phyloP scores from a whole-genome alignment of 2,113 vertebrate genomes.

The Pachycephala philippinensis region DNA sequence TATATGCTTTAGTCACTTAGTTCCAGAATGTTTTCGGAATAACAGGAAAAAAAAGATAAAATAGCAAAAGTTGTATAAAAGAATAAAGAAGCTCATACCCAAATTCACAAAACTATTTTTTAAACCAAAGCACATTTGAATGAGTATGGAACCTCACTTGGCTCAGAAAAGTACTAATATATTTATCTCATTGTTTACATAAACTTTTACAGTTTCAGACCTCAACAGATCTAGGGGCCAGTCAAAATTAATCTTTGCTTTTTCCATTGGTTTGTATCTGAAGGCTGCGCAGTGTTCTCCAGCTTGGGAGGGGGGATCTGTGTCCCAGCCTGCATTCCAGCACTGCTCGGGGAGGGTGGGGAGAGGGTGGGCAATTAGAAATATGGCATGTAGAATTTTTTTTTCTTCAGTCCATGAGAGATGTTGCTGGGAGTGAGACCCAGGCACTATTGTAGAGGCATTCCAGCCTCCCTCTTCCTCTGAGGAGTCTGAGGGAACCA shows the following conservation, averaged over 20 bases:
- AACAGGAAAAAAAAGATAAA: constrained; percentile 77
- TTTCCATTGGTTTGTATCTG: constrained; percentile 74
- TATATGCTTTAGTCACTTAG: constrained; percentile 82
- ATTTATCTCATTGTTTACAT: constrained; percentile 99
- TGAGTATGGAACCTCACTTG: constrained; percentile 91
- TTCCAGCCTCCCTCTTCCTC: background rate
- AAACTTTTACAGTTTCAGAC: constrained; percentile 98
- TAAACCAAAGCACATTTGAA: constrained; percentile 99
- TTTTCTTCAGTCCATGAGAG: background rate
- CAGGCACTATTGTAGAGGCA: background rate
- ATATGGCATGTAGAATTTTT: background rate
- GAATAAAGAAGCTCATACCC: constrained; percentile 92
- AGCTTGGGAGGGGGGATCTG: background rate
- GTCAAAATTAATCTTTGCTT: constrained; percentile 79
- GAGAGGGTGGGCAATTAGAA: background rate
- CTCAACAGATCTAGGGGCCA: constrained; percentile 89
- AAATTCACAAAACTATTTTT: constrained; percentile 99
- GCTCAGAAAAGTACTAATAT: constrained; percentile 92
- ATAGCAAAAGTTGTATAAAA: constrained; percentile 84
- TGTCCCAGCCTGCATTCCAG: constrained; percentile 34
- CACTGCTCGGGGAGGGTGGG: background rate
- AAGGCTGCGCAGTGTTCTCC: background rate
- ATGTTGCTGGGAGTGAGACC: background rate
- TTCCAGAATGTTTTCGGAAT: constrained; percentile 86
- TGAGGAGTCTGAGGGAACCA: background rate